Conservation (phyloP, 1,140 invertebrate species). For the Metopolophium dirhodum region DNA sequence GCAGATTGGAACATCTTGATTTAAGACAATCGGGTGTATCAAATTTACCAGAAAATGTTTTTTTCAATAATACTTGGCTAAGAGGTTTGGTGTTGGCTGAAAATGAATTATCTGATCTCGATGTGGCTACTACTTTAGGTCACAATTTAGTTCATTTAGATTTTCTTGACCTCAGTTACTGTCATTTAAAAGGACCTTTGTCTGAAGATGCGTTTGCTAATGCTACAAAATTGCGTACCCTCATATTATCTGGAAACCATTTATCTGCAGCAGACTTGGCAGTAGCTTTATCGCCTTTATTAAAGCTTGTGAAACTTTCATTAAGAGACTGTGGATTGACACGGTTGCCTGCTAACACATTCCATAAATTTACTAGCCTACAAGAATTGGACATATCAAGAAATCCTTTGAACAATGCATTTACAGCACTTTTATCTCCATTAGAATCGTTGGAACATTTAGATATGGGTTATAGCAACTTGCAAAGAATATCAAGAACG, state of each 20-base stretch:
- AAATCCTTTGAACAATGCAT: conserved; percentile 74
- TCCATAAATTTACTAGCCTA: conserved; percentile 69
- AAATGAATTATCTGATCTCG: conserved; percentile 71
- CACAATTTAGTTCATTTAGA: conserved; percentile 72
- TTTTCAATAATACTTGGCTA: conserved; percentile 72
- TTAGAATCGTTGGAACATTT: conserved; percentile 72
- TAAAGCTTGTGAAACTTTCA: conserved; percentile 71
- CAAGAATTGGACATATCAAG: conserved; percentile 73
- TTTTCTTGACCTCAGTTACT: conserved; percentile 74
- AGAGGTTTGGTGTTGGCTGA: conserved; percentile 71
- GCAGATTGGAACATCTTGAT: conserved; percentile 71
- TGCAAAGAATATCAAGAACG: conserved; percentile 71
- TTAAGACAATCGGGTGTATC: conserved; percentile 70
- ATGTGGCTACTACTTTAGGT: conserved; percentile 71
- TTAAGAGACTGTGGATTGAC: conserved; percentile 72
- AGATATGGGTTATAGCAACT: conserved; percentile 77
- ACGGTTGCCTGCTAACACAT: conserved; percentile 70
- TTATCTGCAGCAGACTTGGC: conserved; percentile 72
- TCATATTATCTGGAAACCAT: conserved; percentile 73
- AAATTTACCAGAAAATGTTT: conserved; percentile 71
- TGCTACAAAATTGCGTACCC: conserved; percentile 70
- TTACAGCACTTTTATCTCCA: conserved; percentile 72
- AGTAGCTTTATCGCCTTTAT: conserved; percentile 71
- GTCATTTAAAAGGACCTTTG: conserved; percentile 71
- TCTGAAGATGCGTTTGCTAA: conserved; percentile 75